Evolutionary conservation across 53 echinoderm and acorn worm species (phyloP), one percentile per base, ranked within the genome.

Genomic region (Antedon mediterranea): DNA sequence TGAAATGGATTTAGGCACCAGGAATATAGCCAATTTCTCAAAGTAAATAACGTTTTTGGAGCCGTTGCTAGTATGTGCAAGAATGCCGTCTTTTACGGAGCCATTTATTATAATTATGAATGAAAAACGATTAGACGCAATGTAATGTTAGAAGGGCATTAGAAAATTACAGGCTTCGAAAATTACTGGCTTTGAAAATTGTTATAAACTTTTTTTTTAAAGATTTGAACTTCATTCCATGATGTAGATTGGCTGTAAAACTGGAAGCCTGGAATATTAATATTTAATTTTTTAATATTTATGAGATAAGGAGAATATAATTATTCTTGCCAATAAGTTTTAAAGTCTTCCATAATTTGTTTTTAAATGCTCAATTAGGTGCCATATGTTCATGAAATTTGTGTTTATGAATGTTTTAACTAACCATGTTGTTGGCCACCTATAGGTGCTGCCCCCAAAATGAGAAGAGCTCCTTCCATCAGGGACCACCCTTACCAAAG

Each of bases 401-500:
- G 23, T 57, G 11, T 57, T 8, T 57, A 57, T 18, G 23, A 57
- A 18, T 13, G 9, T 57, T 57, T 57, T 2, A 57, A 57, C 57
- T 57, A 57, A 57, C 57, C 57, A 57, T 57, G 57, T 57, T 57
- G 23, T 57, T 57, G 57, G 57, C 34, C 34, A 57, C 57, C 84
- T 84, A 71, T 85, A 95, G 97, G 97, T 95, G 89, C 90, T 41
- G 89, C 88, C 31, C 91, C 97, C 29, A 95, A 95, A 85, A 73
- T 91, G 71, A 81, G 97, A 72, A 82, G 93, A 72, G 43, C 90
- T 18, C 84, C 37, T 33, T 26, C 34, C 28, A 84, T 95, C 89
- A 85, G 97, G 88, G 97, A 95, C 72, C 97, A 95, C 79, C 97
- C 97, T 43, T 95, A 95, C 82, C 97, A 95, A 83, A 89, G 97